These are phyloP conservation scores for Brachionus koreanus DNA, from an alignment of 1,140 invertebrate species.

Conservation along the genomic window DNA sequence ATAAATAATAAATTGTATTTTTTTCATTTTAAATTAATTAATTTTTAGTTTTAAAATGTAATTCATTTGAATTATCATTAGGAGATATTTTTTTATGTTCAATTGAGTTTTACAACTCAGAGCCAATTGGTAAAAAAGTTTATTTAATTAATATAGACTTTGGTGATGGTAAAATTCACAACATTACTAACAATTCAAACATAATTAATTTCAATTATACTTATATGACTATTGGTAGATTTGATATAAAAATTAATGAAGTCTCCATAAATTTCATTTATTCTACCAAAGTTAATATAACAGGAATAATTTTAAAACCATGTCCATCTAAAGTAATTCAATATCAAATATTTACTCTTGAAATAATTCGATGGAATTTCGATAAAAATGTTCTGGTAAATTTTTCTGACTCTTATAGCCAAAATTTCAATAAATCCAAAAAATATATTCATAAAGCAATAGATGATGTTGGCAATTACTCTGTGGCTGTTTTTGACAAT, in stretches of 20 bases:
- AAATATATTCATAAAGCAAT: not conserved
- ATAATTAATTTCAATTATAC: not conserved
- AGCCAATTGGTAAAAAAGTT: not conserved
- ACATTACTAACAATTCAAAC: not conserved
- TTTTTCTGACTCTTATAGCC: not conserved
- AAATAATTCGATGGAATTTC: not conserved
- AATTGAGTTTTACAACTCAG: not conserved
- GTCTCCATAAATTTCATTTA: not conserved
- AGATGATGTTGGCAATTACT: not conserved
- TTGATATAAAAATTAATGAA: not conserved
- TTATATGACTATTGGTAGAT: not conserved
- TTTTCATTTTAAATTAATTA: not conserved
- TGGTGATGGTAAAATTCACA: not conserved
- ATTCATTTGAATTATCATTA: not conserved
- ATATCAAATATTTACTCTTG: not conserved
- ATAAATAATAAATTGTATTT: not conserved
- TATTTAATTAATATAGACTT: not conserved
- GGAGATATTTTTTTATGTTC: not conserved
- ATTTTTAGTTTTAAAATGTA: not conserved
- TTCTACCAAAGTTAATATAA: not conserved
- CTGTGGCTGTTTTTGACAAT: not conserved
- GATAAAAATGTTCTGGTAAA: not conserved
- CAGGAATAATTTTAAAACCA: not conserved
- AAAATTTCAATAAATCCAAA: not conserved
- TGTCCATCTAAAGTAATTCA: not conserved